Evolutionary conservation across 1,140 invertebrate species (phyloP).

Genomic region (Araneus ventricosus): DNA sequence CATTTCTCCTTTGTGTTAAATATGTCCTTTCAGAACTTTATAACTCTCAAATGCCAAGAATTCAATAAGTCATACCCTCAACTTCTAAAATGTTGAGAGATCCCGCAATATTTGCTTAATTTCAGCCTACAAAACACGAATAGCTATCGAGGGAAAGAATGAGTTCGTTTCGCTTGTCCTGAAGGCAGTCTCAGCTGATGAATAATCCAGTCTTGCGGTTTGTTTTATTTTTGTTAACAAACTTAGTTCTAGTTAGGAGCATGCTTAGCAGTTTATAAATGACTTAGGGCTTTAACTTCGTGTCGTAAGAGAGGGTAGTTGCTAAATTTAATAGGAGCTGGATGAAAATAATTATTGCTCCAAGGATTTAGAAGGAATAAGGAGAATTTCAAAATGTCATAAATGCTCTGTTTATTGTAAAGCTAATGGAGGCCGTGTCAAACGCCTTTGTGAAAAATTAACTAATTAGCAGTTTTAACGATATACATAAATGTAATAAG

Average conservation of each 20-base stretch:
- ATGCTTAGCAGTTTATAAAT: constrained; percentile 27
- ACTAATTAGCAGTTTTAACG: constrained; percentile 6
- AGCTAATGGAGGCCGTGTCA: constrained; percentile 11
- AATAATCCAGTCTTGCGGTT: neutral
- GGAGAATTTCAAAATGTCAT: constrained; percentile 36
- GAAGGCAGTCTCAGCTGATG: neutral
- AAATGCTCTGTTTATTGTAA: constrained; percentile 2
- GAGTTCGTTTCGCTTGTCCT: neutral
- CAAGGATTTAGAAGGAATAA: neutral
- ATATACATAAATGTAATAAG: too few species aligned
- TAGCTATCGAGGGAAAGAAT: neutral
- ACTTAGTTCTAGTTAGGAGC: neutral
- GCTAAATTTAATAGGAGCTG: neutral
- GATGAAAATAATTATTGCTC: neutral
- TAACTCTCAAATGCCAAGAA: neutral
- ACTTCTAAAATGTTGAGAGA: neutral
- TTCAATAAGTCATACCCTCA: neutral
- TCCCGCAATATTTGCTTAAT: neutral
- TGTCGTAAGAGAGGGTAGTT: neutral
- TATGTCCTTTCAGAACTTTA: too few species aligned
- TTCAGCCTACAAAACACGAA: neutral
- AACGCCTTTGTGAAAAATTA: neutral
- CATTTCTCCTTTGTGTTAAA: too few species aligned
- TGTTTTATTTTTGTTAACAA: neutral
- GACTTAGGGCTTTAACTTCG: constrained; percentile 5